Base-by-base conservation (phyloP, 2,888 invertebrate genomes). In the Orthosia gracilis region DNA sequence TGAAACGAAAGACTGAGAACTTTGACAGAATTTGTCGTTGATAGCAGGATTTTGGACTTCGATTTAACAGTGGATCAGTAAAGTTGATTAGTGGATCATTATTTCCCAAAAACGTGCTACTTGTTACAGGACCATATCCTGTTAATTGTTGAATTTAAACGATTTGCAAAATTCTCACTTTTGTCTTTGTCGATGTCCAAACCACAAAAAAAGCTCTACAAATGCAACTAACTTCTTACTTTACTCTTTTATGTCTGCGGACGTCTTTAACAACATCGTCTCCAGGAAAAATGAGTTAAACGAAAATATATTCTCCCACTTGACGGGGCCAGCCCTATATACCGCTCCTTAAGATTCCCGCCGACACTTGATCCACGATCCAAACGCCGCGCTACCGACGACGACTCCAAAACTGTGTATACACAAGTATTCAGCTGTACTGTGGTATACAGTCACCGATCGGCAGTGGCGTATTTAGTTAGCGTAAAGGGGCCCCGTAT, bases 341-440 rank as follows among this genome's bases (percentile, higher is more conserved):
- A 79, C 23, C 26, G 52, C 68, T 74, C 73, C 69, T 65, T 71
- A 77, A 78, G 83, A 78, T 76, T 83, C 73, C 76, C 78, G 73
- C 69, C 78, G 86, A 83, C 83, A 80, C 85, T 84, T 81, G 86
- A 86, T 85, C 86, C 85, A 70, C 71, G 80, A 71, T 80, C 84
- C 84, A 69, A 40, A 77, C 78, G 76, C 72, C 69, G 72, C 54
- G 67, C 71, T 63, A 61, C 80, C 69, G 73, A 72, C 69, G 63
- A 71, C 73, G 76, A 84, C 79, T 69, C 69, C 71, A 65, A 73
- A 74, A 74, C 78, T 23, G 57, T 9, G 13, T 71, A 52, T 49
- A 73, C 15, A 26, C n/a, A 31, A 5, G 18, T 61, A 63, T 52
- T 68, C 59, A 65, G 18, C n/a, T 26, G 18, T 31, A 4, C n/a